phyloP scores from a whole-genome alignment of 2,113 vertebrate genomes.

The Anseranas semipalmata region DNA sequence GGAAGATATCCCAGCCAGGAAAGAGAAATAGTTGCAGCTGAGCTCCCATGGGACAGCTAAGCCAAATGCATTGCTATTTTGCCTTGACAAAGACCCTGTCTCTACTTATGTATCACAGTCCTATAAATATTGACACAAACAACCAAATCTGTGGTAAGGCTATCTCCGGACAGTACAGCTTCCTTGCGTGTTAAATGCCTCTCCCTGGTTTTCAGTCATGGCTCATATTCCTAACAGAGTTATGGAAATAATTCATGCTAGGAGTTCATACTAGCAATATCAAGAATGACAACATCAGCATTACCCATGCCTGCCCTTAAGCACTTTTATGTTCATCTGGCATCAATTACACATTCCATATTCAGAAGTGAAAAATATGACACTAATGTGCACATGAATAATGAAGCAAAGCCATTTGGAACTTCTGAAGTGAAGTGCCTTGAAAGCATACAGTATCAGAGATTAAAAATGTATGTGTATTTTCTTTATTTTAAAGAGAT shows the following conservation, averaged over 20 bases:
- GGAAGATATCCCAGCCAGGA: neutral
- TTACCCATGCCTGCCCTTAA: neutral
- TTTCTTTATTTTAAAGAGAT: neutral
- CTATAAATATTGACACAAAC: neutral
- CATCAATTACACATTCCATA: neutral
- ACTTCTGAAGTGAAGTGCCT: neutral
- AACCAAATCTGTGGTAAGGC: neutral
- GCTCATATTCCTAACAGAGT: neutral
- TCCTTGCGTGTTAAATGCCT: neutral
- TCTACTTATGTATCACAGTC: neutral
- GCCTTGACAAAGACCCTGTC: neutral
- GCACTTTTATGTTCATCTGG: conserved; percentile 4
- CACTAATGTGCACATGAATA: conserved; percentile 39
- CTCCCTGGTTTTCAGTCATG: neutral
- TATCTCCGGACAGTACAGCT: neutral
- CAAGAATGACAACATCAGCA: neutral
- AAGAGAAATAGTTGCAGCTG: neutral
- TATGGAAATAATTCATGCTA: neutral
- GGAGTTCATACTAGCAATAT: neutral
- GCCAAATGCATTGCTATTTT: neutral
- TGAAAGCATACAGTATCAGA: neutral
- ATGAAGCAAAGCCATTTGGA: conserved; percentile 18
- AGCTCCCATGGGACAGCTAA: neutral
- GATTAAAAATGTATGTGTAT: neutral
- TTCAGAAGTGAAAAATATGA: conserved; percentile 20